phyloP scores from a whole-genome alignment of 2,113 vertebrate genomes.

The Oncorhynchus tshawytscha region DNA sequence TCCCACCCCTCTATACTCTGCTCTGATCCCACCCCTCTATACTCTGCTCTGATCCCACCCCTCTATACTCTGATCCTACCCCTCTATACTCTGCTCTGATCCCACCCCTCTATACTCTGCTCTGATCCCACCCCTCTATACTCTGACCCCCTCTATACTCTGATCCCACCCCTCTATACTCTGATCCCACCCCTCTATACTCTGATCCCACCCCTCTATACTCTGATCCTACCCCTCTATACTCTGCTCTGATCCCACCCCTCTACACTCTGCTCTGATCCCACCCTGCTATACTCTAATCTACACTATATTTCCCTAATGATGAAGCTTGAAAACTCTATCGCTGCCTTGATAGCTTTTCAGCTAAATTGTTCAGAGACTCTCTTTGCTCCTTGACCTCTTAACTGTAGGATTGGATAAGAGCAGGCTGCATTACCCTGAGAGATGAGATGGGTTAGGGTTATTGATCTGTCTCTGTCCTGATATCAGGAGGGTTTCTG shows the following conservation, averaged over 20 bases:
- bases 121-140: too few relatives aligned
- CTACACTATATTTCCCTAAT: not conserved
- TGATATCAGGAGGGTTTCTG: conserved; percentile 42
- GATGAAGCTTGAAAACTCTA: not conserved
- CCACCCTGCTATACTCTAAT: not conserved
- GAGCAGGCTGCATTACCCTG: conserved; percentile 38
- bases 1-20: too few relatives aligned
- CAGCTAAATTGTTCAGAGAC: conserved; percentile 40
- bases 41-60: too few relatives aligned
- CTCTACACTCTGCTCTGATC: conserved; percentile 7
- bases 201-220: too few relatives aligned
- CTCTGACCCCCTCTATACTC: too few relatives aligned
- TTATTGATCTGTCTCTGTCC: conserved; percentile 52
- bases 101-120: too few relatives aligned
- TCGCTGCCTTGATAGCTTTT: not conserved
- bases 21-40: too few relatives aligned
- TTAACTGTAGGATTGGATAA: conserved; percentile 53
- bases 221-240: not conserved
- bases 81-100: too few relatives aligned
- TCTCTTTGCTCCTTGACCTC: conserved; percentile 53
- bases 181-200: too few relatives aligned
- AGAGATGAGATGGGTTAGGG: conserved; percentile 56
- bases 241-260: conserved; percentile 29
- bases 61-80: too few relatives aligned
- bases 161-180: too few relatives aligned